A percentile compares a stretch with the other conserved stretches of the same genome.
Evolutionary conservation across 2,888 invertebrate species (phyloP).

Genomic region (Pandemis cinnamomeana): DNA sequence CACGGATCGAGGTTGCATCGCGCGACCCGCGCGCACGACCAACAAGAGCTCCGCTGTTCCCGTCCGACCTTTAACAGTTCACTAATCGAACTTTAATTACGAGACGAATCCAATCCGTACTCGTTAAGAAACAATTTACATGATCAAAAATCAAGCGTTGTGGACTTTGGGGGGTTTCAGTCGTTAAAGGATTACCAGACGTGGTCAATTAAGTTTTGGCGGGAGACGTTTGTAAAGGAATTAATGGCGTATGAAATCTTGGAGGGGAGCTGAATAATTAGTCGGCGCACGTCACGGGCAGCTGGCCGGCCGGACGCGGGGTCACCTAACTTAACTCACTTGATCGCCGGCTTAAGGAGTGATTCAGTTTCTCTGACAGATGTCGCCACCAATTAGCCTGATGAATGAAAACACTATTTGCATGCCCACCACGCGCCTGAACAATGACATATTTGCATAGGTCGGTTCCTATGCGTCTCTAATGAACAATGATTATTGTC

Average conservation of each 20-base stretch:
- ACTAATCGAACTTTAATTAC: slow-evolving; percentile 55
- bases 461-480: slow-evolving; percentile 62
- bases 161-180: slow-evolving; percentile 32
- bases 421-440: slow-evolving; percentile 58
- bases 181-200: slow-evolving; percentile 40
- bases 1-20: slow-evolving; percentile 46
- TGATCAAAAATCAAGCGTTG: slow-evolving; percentile 35
- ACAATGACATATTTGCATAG: slow-evolving; percentile 79
- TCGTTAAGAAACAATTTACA: slow-evolving; percentile 45
- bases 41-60: slow-evolving; percentile 34
- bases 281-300: slow-evolving; percentile 66
- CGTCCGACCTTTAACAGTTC: slow-evolving; percentile 46
- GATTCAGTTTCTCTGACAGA: slow-evolving; percentile 82
- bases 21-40: slow-evolving; percentile 41
- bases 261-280: slow-evolving; percentile 58
- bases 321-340: slow-evolving; percentile 77
- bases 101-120: slow-evolving; percentile 43
- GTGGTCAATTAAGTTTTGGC: slow-evolving; percentile 37
- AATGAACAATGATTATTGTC: slow-evolving; percentile 78
- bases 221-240: slow-evolving; percentile 40
- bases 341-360: slow-evolving; percentile 76
- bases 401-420: slow-evolving; percentile 81
- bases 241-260: slow-evolving; percentile 46
- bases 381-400: slow-evolving; percentile 76
- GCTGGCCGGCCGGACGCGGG: slow-evolving; percentile 77